Base-by-base conservation (phyloP, 1,140 invertebrate genomes). In the Elymnias hypermnestra region DNA sequence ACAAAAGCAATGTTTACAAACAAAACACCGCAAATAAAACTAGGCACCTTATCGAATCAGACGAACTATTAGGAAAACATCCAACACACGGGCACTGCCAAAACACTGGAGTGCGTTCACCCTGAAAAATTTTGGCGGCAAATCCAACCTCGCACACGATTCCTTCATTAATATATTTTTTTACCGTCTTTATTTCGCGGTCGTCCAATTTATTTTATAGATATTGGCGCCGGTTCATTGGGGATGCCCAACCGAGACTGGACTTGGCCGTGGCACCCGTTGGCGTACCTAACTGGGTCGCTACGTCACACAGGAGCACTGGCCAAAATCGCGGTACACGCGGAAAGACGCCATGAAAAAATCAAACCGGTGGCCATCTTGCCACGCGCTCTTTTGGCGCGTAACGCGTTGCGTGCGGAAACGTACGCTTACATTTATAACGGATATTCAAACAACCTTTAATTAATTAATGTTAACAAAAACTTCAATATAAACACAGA, bases 161-260 rank as follows among this genome's bases (percentile, higher is more conserved):
- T 78, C 60, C 75, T 78, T 74, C 66, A 77, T 81, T 75, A 78
- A 21, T 21, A 21, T 21, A 6, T 21, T 76, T 71, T 70, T 72
- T 76, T 73, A 18, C 57, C 54, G 53, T 54, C 49, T 66, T 66
- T 68, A 66, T 71, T 69, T 57, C 62, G 48, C 64, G 60, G 58
- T 59, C 63, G 64, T 61, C 66, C 61, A 72, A 83, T 83, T 83
- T 82, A 79, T 84, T 84, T 84, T 82, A 84, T 84, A 82, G 81
- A 84, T 78, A 83, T 84, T 84, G 77, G 76, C 76, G 56, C 64
- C 61, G 66, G 70, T 79, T 79, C 79, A 81, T 67, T 59, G 77
- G 81, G 81, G 78, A 81, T 78, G 71, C 77, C 81, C 73, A 58
- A 38, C 53, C 72, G 73, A 70, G 59, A 37, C 55, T 72, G 73